phyloP scores from a whole-genome alignment of 2,113 vertebrate genomes.

The Mesitornis unicolor region DNA sequence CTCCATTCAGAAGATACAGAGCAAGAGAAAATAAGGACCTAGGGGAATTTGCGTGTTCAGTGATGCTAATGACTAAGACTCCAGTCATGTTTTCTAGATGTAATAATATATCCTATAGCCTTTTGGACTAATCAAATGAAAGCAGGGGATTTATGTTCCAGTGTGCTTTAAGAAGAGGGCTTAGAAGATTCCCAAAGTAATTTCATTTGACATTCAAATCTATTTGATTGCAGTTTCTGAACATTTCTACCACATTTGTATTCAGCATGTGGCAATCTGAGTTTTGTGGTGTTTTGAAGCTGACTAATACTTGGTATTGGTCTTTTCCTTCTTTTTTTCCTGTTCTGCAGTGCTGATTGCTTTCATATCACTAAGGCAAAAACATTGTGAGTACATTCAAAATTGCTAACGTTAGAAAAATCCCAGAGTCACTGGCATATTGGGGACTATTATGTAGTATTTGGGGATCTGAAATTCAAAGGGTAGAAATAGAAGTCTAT shows the following conservation, averaged over 20 bases:
- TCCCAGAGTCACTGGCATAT: neutral
- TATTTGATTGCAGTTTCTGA: slow-evolving; percentile 56
- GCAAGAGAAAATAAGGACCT: neutral
- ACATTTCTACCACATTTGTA: slow-evolving; percentile 54
- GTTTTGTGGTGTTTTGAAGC: slow-evolving; percentile 25
- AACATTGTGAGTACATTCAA: slow-evolving; percentile 17
- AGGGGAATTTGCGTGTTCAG: slow-evolving; percentile 16
- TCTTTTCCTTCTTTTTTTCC: slow-evolving; percentile 8
- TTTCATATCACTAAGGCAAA: slow-evolving; percentile 43
- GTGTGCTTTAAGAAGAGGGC: slow-evolving; percentile 57
- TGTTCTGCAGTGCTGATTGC: slow-evolving; percentile 27
- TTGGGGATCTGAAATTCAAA: neutral
- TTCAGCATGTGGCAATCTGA: slow-evolving; percentile 40
- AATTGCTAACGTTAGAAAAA: slow-evolving; percentile 39
- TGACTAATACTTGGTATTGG: neutral
- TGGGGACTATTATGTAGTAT: neutral
- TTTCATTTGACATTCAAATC: slow-evolving; percentile 73
- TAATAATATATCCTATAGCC: slow-evolving; percentile 59
- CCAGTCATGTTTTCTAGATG: slow-evolving; percentile 45
- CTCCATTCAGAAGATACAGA: neutral
- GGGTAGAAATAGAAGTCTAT: neutral
- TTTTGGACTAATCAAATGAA: slow-evolving; percentile 69
- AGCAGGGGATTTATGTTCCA: slow-evolving; percentile 49
- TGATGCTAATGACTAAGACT: neutral
- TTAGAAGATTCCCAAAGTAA: slow-evolving; percentile 70